phyloP scores from a whole-genome alignment of 2,888 invertebrate genomes.

The Eubasilissa splendida region DNA sequence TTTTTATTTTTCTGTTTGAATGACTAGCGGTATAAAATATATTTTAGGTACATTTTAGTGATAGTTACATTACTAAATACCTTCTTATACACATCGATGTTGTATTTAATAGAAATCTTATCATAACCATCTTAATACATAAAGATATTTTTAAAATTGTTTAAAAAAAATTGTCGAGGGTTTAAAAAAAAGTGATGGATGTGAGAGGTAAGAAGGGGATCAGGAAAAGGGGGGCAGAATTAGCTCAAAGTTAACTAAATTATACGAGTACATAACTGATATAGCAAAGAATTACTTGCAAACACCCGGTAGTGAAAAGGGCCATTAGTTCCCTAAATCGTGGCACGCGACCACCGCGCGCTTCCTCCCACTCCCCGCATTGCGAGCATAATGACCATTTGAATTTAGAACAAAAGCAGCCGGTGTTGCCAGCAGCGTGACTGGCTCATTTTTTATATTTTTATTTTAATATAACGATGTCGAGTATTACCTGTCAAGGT shows the following conservation, averaged over 20 bases:
- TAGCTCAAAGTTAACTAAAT: neutral
- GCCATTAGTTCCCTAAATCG: constrained; percentile 46
- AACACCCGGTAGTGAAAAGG: constrained; percentile 47
- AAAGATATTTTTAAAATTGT: too few species aligned
- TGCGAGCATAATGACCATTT: constrained; percentile 43
- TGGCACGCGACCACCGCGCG: constrained; percentile 38
- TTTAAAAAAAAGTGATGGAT: neutral
- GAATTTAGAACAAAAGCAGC: constrained; percentile 32
- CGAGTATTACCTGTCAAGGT: neutral
- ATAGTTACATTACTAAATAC: too few species aligned
- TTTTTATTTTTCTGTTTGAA: too few species aligned
- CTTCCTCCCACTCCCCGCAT: constrained; percentile 42
- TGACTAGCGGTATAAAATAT: too few species aligned
- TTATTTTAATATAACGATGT: neutral
- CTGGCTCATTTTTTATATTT: neutral
- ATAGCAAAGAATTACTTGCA: neutral
- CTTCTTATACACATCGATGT: too few species aligned
- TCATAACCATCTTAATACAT: too few species aligned
- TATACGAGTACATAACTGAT: neutral
- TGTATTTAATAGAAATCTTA: too few species aligned
- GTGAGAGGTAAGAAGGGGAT: constrained; percentile 45
- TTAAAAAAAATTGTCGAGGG: too few species aligned
- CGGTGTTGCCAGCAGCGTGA: constrained; percentile 15
- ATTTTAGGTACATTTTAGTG: too few species aligned
- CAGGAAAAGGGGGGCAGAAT: constrained; percentile 15